These are phyloP conservation scores for Epinephelus lanceolatus DNA, from an alignment of 2,113 vertebrate species.

Conservation along the genomic window DNA sequence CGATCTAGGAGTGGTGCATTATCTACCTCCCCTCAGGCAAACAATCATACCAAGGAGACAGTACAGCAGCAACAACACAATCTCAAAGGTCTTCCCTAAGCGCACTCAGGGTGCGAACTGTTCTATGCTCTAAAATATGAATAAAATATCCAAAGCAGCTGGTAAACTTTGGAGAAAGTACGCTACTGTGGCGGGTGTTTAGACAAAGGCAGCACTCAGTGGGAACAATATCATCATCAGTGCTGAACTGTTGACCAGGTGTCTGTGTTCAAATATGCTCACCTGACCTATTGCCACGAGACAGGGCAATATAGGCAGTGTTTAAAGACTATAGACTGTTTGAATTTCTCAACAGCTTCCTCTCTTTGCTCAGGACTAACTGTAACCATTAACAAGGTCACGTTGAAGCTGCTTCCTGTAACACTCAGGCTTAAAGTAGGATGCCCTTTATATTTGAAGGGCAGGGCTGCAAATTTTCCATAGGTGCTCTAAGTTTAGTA, in stretches of 20 bases:
- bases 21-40: not conserved
- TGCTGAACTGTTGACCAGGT: not conserved
- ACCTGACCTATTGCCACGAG: slow-evolving; percentile 3
- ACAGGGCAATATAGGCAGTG: not conserved
- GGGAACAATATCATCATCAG: not conserved
- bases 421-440: no score
- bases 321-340: slow-evolving; percentile 15
- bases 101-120: not conserved
- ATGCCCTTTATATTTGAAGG: not conserved
- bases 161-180: not conserved
- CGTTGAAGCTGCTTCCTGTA: not conserved
- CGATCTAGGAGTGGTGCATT: slow-evolving; percentile 26
- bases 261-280: slow-evolving; percentile 7
- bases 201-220: not conserved
- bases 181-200: not conserved
- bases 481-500: not conserved
- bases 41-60: not conserved
- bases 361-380: slow-evolving; percentile 7
- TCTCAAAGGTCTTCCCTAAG: no score
- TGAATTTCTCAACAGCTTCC: slow-evolving; percentile 45
- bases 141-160: not conserved
- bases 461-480: not conserved
- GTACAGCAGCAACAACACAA: not conserved
- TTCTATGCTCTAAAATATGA: not conserved
- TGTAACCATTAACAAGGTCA: slow-evolving; percentile 20